phyloP scores from a whole-genome alignment of 2,888 invertebrate species.

The Bimastos eiseni region DNA sequence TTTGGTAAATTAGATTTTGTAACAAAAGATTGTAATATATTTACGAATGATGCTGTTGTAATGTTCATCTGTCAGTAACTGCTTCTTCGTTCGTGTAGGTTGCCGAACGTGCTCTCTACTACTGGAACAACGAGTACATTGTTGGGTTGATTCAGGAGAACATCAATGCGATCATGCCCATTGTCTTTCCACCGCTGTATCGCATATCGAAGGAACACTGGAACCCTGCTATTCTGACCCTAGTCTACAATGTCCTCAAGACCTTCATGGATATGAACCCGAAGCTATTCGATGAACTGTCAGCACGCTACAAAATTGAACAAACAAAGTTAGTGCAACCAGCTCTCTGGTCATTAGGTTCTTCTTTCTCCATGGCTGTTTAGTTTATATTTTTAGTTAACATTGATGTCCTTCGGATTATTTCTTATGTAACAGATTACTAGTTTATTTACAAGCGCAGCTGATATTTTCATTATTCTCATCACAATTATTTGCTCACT shows the following conservation, averaged over 20 bases:
- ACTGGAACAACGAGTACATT: constrained; percentile 85
- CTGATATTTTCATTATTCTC: no score
- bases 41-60: not conserved
- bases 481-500: no score
- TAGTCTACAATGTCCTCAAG: constrained; percentile 83
- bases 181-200: constrained; percentile 81
- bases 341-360: not conserved
- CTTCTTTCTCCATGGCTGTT: not conserved
- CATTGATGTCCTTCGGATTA: not conserved
- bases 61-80: not conserved
- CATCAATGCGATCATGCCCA: constrained; percentile 74
- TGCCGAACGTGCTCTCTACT: constrained; percentile 79
- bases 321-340: constrained; percentile 55
- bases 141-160: constrained; percentile 80
- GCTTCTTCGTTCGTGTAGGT: constrained; percentile 65
- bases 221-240: constrained; percentile 84
- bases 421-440: not conserved
- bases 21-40: not conserved
- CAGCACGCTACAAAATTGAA: constrained; percentile 79
- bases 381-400: not conserved
- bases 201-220: constrained; percentile 70
- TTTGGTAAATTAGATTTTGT: not conserved
- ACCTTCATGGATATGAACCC: constrained; percentile 87
- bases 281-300: constrained; percentile 82
- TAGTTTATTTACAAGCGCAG: no score